Percentiles rank a stretch among this genome's conserved stretches.
Conservation (phyloP, 2,888 invertebrate genomes). For the Leucoptera coffeella region DNA sequence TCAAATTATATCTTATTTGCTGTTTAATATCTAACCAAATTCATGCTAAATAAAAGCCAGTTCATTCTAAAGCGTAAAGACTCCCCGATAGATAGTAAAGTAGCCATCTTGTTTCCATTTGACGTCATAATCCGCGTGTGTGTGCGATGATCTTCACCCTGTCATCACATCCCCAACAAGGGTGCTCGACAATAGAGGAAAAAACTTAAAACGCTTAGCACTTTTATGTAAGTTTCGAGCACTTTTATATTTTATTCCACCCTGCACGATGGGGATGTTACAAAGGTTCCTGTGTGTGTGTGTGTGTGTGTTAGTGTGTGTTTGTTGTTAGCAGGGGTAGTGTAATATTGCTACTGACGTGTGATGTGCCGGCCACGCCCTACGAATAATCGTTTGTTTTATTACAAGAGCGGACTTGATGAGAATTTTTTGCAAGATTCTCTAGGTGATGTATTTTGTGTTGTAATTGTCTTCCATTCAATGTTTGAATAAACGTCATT, state of each 20-base stretch:
- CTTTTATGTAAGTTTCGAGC: slow-evolving; percentile 14
- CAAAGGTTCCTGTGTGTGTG: slow-evolving; percentile 3
- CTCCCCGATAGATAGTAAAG: too few relatives aligned
- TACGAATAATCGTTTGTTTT: slow-evolving; percentile 28
- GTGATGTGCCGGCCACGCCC: slow-evolving; percentile 32
- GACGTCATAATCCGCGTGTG: too few relatives aligned
- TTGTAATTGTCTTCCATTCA: too few relatives aligned
- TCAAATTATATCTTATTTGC: too few relatives aligned
- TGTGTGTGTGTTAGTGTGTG: slow-evolving; percentile 8
- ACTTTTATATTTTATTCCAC: slow-evolving; percentile 12
- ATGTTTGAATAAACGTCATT: too few relatives aligned
- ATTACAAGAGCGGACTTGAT: slow-evolving; percentile 5
- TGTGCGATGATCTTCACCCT: neutral
- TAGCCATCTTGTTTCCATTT: too few relatives aligned
- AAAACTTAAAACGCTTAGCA: slow-evolving; percentile 37
- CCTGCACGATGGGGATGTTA: neutral
- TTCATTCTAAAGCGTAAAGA: too few relatives aligned
- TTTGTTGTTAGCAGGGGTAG: slow-evolving; percentile 14
- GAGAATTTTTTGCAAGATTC: neutral
- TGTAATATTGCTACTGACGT: slow-evolving; percentile 23
- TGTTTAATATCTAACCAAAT: too few relatives aligned
- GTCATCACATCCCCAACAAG: slow-evolving; percentile 7
- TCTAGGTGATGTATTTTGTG: too few relatives aligned
- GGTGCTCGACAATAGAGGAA: slow-evolving; percentile 23
- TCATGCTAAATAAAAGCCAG: too few relatives aligned